Percentiles rank a stretch among this genome's conserved stretches.
Conservation (phyloP, 2,888 invertebrate species). For the Ophion slaviceki region DNA sequence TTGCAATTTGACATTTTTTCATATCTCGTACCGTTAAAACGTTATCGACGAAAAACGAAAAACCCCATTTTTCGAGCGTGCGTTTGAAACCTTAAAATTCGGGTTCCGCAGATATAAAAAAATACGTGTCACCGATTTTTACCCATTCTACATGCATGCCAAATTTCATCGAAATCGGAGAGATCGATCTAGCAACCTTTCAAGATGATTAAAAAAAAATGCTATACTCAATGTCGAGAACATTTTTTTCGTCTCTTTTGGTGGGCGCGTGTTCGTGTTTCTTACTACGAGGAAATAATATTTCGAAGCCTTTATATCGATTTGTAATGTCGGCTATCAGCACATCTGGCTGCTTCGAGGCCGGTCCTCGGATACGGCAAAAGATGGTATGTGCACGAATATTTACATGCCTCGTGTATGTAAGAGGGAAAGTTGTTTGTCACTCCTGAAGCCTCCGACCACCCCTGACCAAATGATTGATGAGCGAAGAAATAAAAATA, state of each 20-base stretch:
- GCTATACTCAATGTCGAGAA: neutral
- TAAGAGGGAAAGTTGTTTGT: conserved; percentile 35
- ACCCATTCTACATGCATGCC: too few species aligned
- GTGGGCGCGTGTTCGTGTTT: neutral
- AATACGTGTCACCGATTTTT: too few species aligned
- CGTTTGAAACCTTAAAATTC: too few species aligned
- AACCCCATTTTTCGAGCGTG: too few species aligned
- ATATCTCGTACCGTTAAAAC: too few species aligned
- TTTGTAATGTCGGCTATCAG: neutral
- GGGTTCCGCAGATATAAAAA: too few species aligned
- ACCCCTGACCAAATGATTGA: conserved; percentile 27
- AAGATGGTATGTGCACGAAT: neutral
- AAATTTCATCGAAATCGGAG: too few species aligned
- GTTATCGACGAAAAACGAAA: too few species aligned
- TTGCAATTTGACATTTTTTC: too few species aligned
- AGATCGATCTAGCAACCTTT: too few species aligned
- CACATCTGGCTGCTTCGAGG: neutral
- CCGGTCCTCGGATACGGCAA: neutral
- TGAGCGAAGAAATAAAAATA: conserved; percentile 10
- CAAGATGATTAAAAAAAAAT: too few species aligned
- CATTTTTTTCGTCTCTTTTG: neutral
- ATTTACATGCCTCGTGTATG: conserved; percentile 15
- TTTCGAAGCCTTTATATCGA: neutral
- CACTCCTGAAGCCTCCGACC: conserved; percentile 26
- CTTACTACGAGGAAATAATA: neutral